These are phyloP conservation scores for Chiloscyllium punctatum DNA, from an alignment of 2,797 vertebrate species.

Conservation along the genomic window DNA sequence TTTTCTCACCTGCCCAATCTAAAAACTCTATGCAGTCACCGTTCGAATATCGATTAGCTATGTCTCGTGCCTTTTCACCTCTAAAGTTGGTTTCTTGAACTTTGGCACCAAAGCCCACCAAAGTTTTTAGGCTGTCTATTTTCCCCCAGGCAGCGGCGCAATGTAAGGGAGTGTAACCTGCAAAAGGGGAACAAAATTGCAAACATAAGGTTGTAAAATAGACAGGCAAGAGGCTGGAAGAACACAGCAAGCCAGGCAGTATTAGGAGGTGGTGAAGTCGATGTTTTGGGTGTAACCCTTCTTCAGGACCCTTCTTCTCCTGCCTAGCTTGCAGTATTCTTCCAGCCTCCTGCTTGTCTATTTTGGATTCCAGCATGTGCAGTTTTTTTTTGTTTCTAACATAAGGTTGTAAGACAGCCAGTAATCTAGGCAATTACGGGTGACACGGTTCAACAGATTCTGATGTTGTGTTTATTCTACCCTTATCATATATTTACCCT, in stretches of 20 bases:
- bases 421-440: not conserved
- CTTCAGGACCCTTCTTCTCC: too few relatives aligned
- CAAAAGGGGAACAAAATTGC: not conserved
- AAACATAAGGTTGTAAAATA: not conserved
- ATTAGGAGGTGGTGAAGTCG: too few relatives aligned
- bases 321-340: too few relatives aligned
- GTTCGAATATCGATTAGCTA: slow-evolving; percentile 59
- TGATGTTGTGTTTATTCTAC: not conserved
- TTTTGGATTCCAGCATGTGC: too few relatives aligned
- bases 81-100: slow-evolving; percentile 56
- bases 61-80: slow-evolving; percentile 58
- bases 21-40: slow-evolving; percentile 59
- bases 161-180: slow-evolving; percentile 69
- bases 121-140: slow-evolving; percentile 60
- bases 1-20: slow-evolving; percentile 56
- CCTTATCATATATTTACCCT: not conserved
- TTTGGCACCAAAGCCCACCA: slow-evolving; percentile 62
- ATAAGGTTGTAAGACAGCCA: not conserved
- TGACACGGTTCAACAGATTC: not conserved
- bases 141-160: slow-evolving; percentile 70
- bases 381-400: not conserved
- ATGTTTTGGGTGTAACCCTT: too few relatives aligned
- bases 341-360: too few relatives aligned
- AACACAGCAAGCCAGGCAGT: too few relatives aligned
- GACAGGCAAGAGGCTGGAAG: too few relatives aligned